Evolutionary conservation across 2,797 vertebrate species (phyloP).

Genomic region (Peromyscus attwateri): DNA sequence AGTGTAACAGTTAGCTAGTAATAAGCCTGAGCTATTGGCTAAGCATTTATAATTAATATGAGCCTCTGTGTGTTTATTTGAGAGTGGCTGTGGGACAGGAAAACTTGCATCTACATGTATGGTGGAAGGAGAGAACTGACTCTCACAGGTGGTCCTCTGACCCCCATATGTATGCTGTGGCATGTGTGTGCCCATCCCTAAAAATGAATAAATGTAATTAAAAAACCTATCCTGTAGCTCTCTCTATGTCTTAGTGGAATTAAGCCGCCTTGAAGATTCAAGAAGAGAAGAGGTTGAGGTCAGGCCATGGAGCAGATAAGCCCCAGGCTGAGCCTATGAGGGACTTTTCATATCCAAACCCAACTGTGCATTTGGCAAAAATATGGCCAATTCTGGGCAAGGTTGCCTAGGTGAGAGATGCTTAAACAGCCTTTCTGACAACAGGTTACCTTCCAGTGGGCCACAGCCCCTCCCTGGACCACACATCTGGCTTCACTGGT

Average conservation of each 20-base stretch:
- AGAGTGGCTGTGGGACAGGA: neutral
- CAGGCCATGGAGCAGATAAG: accelerated
- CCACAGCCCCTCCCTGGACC: neutral
- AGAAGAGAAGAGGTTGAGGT: accelerated
- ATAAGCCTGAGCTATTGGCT: too few species aligned
- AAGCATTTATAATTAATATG: neutral
- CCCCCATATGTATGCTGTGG: neutral
- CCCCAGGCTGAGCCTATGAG: too few species aligned
- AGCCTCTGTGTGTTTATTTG: neutral
- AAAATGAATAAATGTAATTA: neutral
- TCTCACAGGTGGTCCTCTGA: neutral
- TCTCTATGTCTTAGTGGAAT: neutral
- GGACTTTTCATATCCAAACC: neutral
- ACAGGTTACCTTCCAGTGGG: neutral
- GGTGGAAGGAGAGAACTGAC: neutral
- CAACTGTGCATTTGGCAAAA: neutral
- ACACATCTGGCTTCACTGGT: neutral
- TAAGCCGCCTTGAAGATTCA: neutral
- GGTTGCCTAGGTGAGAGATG: neutral
- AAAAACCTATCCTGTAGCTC: constrained; percentile 7
- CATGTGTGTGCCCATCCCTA: neutral
- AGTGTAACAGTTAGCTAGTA: too few species aligned
- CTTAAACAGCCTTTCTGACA: neutral
- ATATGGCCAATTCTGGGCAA: neutral
- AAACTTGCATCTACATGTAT: neutral